Evolutionary conservation across 1,140 invertebrate species (phyloP).

Genomic region (Euglossa dilemma): DNA sequence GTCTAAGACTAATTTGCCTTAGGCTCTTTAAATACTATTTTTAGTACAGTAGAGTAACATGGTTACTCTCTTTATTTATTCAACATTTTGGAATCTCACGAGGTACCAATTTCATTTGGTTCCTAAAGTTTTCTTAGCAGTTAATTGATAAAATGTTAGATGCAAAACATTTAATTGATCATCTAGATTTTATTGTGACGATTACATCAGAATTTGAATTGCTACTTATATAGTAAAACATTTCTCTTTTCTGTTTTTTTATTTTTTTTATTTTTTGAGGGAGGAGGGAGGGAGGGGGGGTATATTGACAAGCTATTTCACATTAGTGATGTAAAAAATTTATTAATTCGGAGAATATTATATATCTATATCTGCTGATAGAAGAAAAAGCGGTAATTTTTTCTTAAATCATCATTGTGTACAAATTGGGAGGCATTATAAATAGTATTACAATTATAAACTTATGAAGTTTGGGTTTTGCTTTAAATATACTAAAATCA

Average conservation of each 20-base stretch:
- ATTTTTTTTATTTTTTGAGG: too few species aligned
- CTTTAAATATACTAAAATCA: conserved; percentile 24
- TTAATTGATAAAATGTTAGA: conserved; percentile 25
- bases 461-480: conserved; percentile 8
- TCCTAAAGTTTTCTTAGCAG: conserved; percentile 32
- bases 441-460: conserved; percentile 43
- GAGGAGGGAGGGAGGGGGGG: too few species aligned
- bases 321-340: conserved; percentile 11
- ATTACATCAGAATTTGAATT: conserved; percentile 26
- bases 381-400: conserved; percentile 26
- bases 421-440: conserved; percentile 54
- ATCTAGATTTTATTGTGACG: conserved; percentile 3
- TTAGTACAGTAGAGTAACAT: conserved; percentile 58
- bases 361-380: conserved; percentile 24
- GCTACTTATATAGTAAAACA: neutral
- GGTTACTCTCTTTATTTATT: conserved; percentile 64
- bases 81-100: conserved; percentile 51
- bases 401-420: conserved; percentile 35
- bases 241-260: neutral
- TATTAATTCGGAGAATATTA: conserved; percentile 40
- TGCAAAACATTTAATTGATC: conserved; percentile 8
- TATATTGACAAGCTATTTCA: neutral
- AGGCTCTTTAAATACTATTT: conserved; percentile 61
- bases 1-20: conserved; percentile 52
- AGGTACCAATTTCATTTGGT: conserved; percentile 12